Base-by-base conservation (phyloP, 2,888 invertebrate species). In the Eupithecia vulgata region DNA sequence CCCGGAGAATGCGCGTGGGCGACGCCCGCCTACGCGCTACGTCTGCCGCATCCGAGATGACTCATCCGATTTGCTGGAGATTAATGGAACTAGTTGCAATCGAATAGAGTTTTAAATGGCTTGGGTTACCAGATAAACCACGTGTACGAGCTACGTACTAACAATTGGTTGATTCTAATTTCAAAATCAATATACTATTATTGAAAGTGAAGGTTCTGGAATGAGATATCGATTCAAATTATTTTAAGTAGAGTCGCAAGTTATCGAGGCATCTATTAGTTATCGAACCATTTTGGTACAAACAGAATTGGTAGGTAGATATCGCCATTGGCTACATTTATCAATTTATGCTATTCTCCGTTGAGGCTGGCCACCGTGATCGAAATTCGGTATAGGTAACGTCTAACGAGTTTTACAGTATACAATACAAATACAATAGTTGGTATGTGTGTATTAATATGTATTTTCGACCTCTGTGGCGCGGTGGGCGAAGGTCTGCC, bases 21-120 rank as follows among this genome's bases (percentile, higher is more conserved):
- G 34, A 81, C 64, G 12, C 75, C 78, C 76, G 74, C 82, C 83
- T 80, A 84, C 79, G 77, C 74, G 40, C 66, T 67, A 72, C 64
- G 74, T 75, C 73, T 72, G 62, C 59, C 72, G 70, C 71, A 70
- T 59, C n/a, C 57, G 64, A 69, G 48, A 66, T 76, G 72, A 72
- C 76, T 75, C 76, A 73, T 73, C 34, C 70, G 67, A 76, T 64
- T 75, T 64, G n/a, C 7, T 65, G 21, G 40, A n/a, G 15, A 37
- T 65, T 65, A 40, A 25, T 59, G 65, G 30, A n/a, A 13, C 61
- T 35, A 73, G 70, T 67, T 17, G 3, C 64, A 0, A 69, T 21
- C 69, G n/a, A 8, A 64, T 72, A 74, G 45, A 64, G 73, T 48
- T 48, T 52, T 37, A 35, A 71, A 57, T 62, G 4, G 65, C 35